Conservation (phyloP, 2,888 invertebrate species). For the Eumacrocentrus americanus region DNA sequence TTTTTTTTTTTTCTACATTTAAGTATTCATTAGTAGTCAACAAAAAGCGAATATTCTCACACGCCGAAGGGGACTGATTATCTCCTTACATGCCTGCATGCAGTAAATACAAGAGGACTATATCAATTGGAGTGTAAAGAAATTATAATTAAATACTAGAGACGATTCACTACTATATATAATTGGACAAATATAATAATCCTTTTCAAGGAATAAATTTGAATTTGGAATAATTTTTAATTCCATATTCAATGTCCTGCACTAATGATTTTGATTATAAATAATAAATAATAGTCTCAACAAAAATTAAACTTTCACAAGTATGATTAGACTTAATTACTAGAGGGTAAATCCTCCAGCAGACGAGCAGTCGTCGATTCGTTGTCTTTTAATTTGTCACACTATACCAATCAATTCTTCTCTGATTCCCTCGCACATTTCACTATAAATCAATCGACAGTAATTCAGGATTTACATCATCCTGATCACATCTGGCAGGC, state of each 20-base stretch:
- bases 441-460: not conserved
- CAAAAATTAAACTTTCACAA: too few species aligned
- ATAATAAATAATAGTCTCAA: not conserved
- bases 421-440: not conserved
- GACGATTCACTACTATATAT: not conserved
- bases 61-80: not conserved
- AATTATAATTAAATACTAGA: not conserved
- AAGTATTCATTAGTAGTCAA: not conserved
- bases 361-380: not conserved
- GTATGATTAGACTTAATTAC: too few species aligned
- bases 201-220: too few species aligned
- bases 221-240: too few species aligned
- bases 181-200: not conserved
- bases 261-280: not conserved
- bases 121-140: not conserved
- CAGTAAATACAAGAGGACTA: conserved; percentile 10
- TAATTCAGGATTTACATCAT: not conserved
- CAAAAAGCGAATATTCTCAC: not conserved
- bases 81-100: conserved; percentile 23
- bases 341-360: not conserved
- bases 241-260: not conserved
- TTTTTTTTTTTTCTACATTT: not conserved
- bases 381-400: not conserved
- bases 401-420: not conserved
- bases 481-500: too few species aligned